Percentiles rank a stretch among this genome's conserved stretches.
These are phyloP conservation scores for Beris morrisii DNA, from an alignment of 2,888 invertebrate genomes.

Conservation along the genomic window DNA sequence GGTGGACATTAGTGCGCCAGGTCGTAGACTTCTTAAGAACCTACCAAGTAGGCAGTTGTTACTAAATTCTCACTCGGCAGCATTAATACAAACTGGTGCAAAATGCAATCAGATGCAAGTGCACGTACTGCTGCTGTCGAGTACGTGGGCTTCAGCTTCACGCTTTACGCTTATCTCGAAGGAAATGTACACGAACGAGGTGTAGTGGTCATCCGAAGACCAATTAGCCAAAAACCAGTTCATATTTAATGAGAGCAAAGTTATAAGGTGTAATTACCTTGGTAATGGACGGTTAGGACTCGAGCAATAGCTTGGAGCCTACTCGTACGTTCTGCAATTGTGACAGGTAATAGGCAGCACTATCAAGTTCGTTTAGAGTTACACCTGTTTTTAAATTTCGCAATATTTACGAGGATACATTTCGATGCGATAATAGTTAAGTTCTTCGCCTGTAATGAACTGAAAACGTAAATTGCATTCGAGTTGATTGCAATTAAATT, in stretches of 20 bases:
- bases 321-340: no score
- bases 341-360: no score
- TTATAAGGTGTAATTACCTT: slow-evolving; percentile 26
- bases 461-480: no score
- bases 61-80: slow-evolving; percentile 24
- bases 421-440: no score
- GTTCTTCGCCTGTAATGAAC: no score
- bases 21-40: slow-evolving; percentile 13
- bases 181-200: slow-evolving; percentile 6
- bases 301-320: neutral
- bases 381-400: no score
- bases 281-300: slow-evolving; percentile 17
- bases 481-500: no score
- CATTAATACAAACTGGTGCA: neutral
- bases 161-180: slow-evolving; percentile 2
- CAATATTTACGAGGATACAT: no score
- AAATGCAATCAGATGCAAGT: neutral
- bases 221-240: slow-evolving; percentile 30
- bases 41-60: slow-evolving; percentile 19
- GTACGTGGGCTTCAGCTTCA: slow-evolving; percentile 21
- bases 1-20: slow-evolving; percentile 13
- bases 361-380: no score
- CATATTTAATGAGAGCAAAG: slow-evolving; percentile 28
- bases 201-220: slow-evolving; percentile 10
- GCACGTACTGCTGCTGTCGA: neutral